Conservation (phyloP, 2,888 invertebrate species). For the Ryuthela nishihirai region DNA sequence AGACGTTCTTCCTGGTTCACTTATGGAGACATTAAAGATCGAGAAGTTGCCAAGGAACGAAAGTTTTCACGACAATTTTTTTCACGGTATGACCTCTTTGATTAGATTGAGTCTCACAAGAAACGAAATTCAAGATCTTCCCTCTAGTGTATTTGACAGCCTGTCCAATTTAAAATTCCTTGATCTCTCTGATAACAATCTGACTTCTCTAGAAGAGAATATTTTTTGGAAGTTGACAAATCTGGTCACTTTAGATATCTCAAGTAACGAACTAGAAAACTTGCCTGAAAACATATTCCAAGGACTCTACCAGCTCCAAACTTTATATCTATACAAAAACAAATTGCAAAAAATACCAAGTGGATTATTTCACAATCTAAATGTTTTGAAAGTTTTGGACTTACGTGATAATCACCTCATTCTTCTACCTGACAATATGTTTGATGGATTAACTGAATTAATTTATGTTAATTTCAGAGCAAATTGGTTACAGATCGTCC, state of each 20-base stretch:
- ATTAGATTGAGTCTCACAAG: constrained; percentile 6
- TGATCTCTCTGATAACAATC: constrained; percentile 24
- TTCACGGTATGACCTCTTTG: too few relatives aligned
- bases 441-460: constrained; percentile 23
- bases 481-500: constrained; percentile 25
- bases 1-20: too few relatives aligned
- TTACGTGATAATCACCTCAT: constrained; percentile 31
- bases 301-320: constrained; percentile 29
- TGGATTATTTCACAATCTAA: constrained; percentile 17
- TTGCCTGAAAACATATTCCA: constrained; percentile 40
- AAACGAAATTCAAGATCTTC: constrained; percentile 12
- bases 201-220: constrained; percentile 12
- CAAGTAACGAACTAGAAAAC: constrained; percentile 33
- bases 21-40: too few relatives aligned
- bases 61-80: too few relatives aligned
- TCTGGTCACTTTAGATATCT: constrained; percentile 13
- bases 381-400: constrained; percentile 25
- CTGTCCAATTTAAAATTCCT: constrained; percentile 14
- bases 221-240: constrained; percentile 10
- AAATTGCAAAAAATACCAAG: constrained; percentile 16
- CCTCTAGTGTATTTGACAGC: constrained; percentile 16
- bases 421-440: constrained; percentile 11
- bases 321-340: constrained; percentile 40
- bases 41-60: too few relatives aligned
- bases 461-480: constrained; percentile 11